A percentile compares a stretch with the other conserved stretches of the same genome.
Evolutionary conservation across 2,797 vertebrate genomes (phyloP).

Genomic region (Echeneis naucrates): DNA sequence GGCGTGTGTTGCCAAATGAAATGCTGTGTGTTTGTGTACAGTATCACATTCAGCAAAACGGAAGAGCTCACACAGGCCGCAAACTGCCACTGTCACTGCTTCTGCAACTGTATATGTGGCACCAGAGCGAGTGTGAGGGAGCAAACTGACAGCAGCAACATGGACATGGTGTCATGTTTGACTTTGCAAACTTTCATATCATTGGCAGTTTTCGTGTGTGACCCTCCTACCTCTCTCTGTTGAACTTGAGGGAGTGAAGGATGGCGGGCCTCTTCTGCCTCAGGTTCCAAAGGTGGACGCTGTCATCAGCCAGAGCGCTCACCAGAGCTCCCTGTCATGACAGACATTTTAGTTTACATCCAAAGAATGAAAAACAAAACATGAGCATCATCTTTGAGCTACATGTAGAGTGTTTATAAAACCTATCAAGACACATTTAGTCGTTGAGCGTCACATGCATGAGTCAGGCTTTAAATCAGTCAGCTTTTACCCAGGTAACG

Average conservation of each 20-base stretch:
- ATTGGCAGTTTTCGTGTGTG: background rate
- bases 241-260: conserved; percentile 98
- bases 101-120: conserved; percentile 43
- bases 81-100: conserved; percentile 57
- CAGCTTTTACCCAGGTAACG: conserved; percentile 71
- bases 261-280: conserved; percentile 98
- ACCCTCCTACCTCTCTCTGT: conserved; percentile 91
- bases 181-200: background rate
- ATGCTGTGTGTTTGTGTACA: conserved; percentile 62
- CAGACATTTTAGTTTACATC: conserved; percentile 4
- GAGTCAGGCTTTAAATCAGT: conserved; percentile 62
- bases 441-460: conserved; percentile 20
- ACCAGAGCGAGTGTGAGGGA: conserved; percentile 45
- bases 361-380: conserved; percentile 1
- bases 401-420: conserved; percentile 9
- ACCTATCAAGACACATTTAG: conserved; percentile 32
- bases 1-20: conserved; percentile 49
- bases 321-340: conserved; percentile 92
- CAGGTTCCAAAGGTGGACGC: conserved; percentile 96
- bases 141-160: conserved; percentile 5
- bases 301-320: conserved; percentile 97
- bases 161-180: background rate
- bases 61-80: conserved; percentile 51
- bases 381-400: background rate
- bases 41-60: conserved; percentile 45